Percentiles rank a stretch among this genome's conserved stretches.
Evolutionary conservation across 2,888 invertebrate genomes (phyloP).

Genomic region (Gasteruption jaculator): DNA sequence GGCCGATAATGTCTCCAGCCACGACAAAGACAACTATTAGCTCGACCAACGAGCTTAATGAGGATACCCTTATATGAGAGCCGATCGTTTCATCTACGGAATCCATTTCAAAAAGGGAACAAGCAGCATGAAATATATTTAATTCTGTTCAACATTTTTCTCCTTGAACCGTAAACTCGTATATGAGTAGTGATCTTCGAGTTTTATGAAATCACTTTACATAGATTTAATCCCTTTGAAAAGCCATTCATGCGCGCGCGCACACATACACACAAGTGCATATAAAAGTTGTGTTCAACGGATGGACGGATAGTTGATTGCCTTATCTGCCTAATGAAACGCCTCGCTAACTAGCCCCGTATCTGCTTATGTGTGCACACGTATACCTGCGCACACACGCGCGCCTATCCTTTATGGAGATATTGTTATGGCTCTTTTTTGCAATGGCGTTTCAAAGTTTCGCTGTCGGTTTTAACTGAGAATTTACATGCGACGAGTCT

Average conservation of each 20-base stretch:
- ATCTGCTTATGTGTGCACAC: conserved; percentile 16
- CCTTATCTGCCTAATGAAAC: conserved; percentile 50
- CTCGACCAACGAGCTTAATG: no score
- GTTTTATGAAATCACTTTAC: no score
- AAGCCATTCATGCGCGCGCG: background rate
- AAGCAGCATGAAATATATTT: no score
- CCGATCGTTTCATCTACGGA: no score
- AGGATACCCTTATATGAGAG: no score
- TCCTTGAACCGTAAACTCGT: no score
- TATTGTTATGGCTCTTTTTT: conserved; percentile 46
- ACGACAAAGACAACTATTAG: no score
- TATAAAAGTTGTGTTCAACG: conserved; percentile 20
- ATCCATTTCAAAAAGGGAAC: no score
- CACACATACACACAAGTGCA: background rate
- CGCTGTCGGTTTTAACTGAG: conserved; percentile 27
- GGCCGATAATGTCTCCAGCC: no score
- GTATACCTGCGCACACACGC: conserved; percentile 10
- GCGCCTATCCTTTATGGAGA: conserved; percentile 37
- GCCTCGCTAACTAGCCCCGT: conserved; percentile 43
- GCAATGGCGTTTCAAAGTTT: conserved; percentile 34
- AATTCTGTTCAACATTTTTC: no score
- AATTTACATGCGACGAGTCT: conserved; percentile 40
- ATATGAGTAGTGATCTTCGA: no score
- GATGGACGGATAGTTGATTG: conserved; percentile 39
- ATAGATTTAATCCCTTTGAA: no score